Conservation (phyloP, 2,113 vertebrate species). For the Columba livia region DNA sequence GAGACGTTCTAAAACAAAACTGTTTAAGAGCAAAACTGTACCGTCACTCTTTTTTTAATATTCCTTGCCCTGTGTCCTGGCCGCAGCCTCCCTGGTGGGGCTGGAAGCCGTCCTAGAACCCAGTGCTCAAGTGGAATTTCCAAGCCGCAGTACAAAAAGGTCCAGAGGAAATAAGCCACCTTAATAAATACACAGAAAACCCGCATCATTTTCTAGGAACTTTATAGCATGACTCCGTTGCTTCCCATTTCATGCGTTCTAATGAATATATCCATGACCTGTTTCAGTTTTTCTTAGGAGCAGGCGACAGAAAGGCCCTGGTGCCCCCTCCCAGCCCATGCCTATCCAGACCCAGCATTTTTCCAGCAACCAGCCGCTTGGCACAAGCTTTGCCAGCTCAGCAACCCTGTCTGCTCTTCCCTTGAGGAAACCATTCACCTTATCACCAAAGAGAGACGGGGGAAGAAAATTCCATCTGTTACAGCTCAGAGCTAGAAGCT, state of each 20-base stretch:
- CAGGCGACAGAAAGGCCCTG: neutral
- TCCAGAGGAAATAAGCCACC: neutral
- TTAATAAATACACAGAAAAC: neutral
- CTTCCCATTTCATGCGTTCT: neutral
- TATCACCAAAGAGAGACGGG: constrained; percentile 63
- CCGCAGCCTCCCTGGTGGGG: neutral
- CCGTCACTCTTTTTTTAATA: fast-evolving
- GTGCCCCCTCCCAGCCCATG: neutral
- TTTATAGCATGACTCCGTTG: fast-evolving
- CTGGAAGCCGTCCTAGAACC: neutral
- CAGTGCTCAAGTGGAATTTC: neutral
- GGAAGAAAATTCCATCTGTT: constrained; percentile 66
- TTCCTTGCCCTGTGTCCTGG: neutral
- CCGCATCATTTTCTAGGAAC: fast-evolving
- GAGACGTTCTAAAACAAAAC: neutral
- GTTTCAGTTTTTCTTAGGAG: neutral
- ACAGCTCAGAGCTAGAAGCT: constrained; percentile 48
- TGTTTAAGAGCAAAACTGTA: neutral
- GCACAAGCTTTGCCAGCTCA: constrained; percentile 55
- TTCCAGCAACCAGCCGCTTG: constrained; percentile 54
- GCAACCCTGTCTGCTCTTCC: constrained; percentile 51
- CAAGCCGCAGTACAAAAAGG: neutral
- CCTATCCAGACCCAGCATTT: neutral
- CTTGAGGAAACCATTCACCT: constrained; percentile 69
- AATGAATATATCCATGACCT: fast-evolving